Evolutionary conservation across 2,888 invertebrate genomes (phyloP).

Genomic region (Calliscelio sp.): DNA sequence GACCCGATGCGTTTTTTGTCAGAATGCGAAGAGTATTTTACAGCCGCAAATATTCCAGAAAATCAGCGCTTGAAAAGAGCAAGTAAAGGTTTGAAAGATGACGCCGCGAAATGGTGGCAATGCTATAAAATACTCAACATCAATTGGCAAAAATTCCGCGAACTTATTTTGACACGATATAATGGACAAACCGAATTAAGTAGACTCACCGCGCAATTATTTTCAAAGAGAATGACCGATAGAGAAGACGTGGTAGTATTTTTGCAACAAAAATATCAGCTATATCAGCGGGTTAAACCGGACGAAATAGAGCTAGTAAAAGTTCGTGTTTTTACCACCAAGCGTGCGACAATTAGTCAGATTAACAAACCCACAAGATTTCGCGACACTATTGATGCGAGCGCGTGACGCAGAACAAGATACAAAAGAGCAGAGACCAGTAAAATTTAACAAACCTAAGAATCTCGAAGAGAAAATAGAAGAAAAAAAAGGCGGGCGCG

Average conservation of each 20-base stretch:
- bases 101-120: conserved; percentile 43
- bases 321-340: neutral
- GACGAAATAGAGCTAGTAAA: neutral
- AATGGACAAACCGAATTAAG: conserved; percentile 8
- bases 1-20: too few relatives aligned
- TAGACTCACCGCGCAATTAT: conserved; percentile 29
- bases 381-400: too few relatives aligned
- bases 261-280: conserved; percentile 35
- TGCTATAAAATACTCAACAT: conserved; percentile 18
- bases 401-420: too few relatives aligned
- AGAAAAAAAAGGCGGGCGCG: too few relatives aligned
- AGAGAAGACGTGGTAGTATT: conserved; percentile 27
- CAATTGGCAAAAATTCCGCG: conserved; percentile 22
- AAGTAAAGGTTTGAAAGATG: neutral
- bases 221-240: conserved; percentile 1
- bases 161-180: conserved; percentile 5
- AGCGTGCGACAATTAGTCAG: neutral
- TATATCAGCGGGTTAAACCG: conserved; percentile 4
- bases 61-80: neutral
- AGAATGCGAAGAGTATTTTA: conserved; percentile 37
- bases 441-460: too few relatives aligned
- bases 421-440: too few relatives aligned
- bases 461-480: too few relatives aligned
- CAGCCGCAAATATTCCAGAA: neutral
- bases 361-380: neutral